Evolutionary conservation across 2,888 invertebrate species (phyloP), one percentile per base, ranked within the genome.

Genomic region (Aspidapion aeneum): DNA sequence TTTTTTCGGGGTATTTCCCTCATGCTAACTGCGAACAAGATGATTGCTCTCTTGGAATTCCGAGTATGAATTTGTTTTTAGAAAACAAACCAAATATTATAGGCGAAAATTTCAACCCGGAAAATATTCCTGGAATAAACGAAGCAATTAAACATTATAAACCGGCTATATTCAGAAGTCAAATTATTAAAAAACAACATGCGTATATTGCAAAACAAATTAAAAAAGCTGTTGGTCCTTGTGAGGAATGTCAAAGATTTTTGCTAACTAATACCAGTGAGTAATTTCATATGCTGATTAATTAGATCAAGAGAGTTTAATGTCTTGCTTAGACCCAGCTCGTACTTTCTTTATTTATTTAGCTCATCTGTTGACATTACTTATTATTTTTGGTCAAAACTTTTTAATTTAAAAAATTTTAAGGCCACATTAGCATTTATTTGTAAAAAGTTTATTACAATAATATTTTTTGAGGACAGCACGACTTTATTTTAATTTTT

Each of bases 331-430:
- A 55, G 18, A 9, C 18, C 55, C n/a, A 55, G 18, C 9, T 18
- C 55, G 2, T 55, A 55, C 18, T 55, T 55, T 55, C 19, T 55
- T 55, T 55, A 55, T 18, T 55, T 55, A 55, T 55, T 18, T 55
- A 55, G 17, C 2, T 19, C 1, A 18, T 55, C 19, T 55, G 55
- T 55, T 1, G 7, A 55, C 19, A 1, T 55, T 3, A 7, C 19
- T 18, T 19, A 55, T 55, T 7, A 18, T 18, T 55, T 55, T 55
- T 18, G n/a, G 16, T 19, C 55, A 3, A 55, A 55, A 55, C 9
- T 55, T 19, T 55, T 19, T 18, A 19, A 55, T 55, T 55, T 55
- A 55, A 55, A 18, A 18, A 55, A 55, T 20, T 3, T 55, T 2
- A 55, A 55, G 18, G 18, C n/a, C n/a, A 9, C 18, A 18, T 55